These are phyloP conservation scores for Poeciliopsis turrubarensis DNA, from an alignment of 2,113 vertebrate species.

Conservation along the genomic window DNA sequence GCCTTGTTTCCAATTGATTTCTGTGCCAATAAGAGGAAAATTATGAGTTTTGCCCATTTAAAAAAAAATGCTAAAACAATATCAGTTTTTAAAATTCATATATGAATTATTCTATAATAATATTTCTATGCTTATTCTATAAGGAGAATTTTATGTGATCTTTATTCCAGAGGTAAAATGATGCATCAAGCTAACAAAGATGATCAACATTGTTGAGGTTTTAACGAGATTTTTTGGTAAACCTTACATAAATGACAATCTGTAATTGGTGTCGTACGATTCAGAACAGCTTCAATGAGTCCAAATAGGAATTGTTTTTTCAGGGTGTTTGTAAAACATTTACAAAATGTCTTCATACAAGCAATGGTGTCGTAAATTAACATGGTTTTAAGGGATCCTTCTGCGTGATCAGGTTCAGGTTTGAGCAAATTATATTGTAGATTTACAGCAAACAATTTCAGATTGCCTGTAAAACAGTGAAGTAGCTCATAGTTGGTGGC, in stretches of 20 bases:
- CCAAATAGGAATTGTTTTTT: not conserved
- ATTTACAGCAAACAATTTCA: not conserved
- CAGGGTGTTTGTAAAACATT: not conserved
- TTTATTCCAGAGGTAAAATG: not conserved
- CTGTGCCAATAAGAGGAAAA: not conserved
- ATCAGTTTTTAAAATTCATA: not conserved
- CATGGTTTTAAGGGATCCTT: not conserved
- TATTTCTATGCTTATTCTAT: not conserved
- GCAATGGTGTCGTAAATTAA: not conserved
- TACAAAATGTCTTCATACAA: not conserved
- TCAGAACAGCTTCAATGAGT: not conserved
- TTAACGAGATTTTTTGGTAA: not conserved
- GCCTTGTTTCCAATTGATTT: not conserved
- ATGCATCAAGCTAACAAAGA: not conserved
- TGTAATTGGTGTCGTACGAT: not conserved
- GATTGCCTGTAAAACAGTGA: not conserved
- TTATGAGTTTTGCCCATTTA: too few relatives aligned
- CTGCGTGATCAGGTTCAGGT: too few relatives aligned
- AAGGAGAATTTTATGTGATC: not conserved
- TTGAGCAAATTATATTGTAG: too few relatives aligned
- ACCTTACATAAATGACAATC: too few relatives aligned
- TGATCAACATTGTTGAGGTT: not conserved
- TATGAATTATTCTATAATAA: not conserved
- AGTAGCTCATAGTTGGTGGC: not conserved
- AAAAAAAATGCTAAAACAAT: too few relatives aligned